Percentiles rank a stretch among this genome's conserved stretches.
Conservation (phyloP, 2,113 vertebrate species). For the Syngnathus scovelli region DNA sequence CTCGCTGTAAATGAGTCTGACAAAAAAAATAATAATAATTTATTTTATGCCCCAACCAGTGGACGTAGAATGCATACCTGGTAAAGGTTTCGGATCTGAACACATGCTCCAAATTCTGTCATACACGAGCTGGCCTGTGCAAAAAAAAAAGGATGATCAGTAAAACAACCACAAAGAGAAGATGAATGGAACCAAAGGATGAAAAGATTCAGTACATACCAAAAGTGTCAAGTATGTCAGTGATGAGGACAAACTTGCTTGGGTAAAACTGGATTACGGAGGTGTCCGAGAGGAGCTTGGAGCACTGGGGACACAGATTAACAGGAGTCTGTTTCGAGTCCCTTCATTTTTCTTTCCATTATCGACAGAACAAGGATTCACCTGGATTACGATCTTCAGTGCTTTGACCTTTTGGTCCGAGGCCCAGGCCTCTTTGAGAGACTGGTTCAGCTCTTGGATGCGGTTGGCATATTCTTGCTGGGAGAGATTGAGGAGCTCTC, state of each 20-base stretch:
- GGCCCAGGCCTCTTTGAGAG: constrained; percentile 84
- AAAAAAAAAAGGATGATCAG: constrained; percentile 4
- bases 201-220: constrained; percentile 68
- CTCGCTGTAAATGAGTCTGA: constrained; percentile 87
- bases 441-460: constrained; percentile 93
- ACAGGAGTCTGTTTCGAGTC: neutral
- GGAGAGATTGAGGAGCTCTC: constrained; percentile 91
- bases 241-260: constrained; percentile 98
- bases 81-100: constrained; percentile 67
- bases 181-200: neutral
- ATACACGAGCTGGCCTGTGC: constrained; percentile 85
- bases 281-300: constrained; percentile 95
- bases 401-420: constrained; percentile 98
- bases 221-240: constrained; percentile 96
- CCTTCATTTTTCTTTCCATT: neutral
- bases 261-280: constrained; percentile 97
- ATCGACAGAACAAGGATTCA: constrained; percentile 4
- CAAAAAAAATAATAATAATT: neutral
- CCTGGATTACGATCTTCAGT: constrained; percentile 98
- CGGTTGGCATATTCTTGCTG: constrained; percentile 95
- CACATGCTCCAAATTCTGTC: constrained; percentile 95
- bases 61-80: constrained; percentile 66
- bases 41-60: neutral
- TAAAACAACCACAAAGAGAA: neutral
- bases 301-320: constrained; percentile 75